phyloP scores from a whole-genome alignment of 2,888 invertebrate genomes.

The Nymphalis urticae region DNA sequence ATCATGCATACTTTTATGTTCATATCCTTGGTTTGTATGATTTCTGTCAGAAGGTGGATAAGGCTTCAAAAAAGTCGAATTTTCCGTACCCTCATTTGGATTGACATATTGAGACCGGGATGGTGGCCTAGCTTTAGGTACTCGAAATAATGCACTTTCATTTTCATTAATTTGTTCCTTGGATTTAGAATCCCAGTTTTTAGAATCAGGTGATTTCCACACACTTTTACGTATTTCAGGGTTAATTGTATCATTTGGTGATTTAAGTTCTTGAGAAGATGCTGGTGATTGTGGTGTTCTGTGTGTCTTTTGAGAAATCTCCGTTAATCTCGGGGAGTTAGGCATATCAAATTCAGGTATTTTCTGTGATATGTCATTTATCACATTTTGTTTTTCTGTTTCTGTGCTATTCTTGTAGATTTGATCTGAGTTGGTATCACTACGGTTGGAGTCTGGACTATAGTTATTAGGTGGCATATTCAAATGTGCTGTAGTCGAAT shows the following conservation, averaged over 20 bases:
- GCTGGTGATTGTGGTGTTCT: slow-evolving; percentile 69
- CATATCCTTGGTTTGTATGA: slow-evolving; percentile 67
- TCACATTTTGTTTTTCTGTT: slow-evolving; percentile 58
- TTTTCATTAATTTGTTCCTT: slow-evolving; percentile 66
- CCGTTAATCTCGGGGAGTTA: slow-evolving; percentile 69
- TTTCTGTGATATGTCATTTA: slow-evolving; percentile 61
- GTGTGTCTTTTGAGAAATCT: slow-evolving; percentile 72
- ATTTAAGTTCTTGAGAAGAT: slow-evolving; percentile 69
- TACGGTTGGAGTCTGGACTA: slow-evolving; percentile 77
- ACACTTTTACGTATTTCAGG: slow-evolving; percentile 65
- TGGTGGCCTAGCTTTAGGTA: slow-evolving; percentile 84
- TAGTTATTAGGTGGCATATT: slow-evolving; percentile 74
- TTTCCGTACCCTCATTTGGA: slow-evolving; percentile 71
- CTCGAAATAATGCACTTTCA: slow-evolving; percentile 82
- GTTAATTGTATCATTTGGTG: slow-evolving; percentile 60
- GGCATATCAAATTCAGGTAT: slow-evolving; percentile 75
- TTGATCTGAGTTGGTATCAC: slow-evolving; percentile 72
- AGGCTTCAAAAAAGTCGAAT: slow-evolving; percentile 83
- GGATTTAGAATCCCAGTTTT: slow-evolving; percentile 72
- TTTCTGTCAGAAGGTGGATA: slow-evolving; percentile 81
- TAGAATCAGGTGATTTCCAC: slow-evolving; percentile 76
- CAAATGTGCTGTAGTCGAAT: slow-evolving; percentile 85
- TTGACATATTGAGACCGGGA: slow-evolving; percentile 80
- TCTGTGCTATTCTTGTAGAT: slow-evolving; percentile 58
- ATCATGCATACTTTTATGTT: slow-evolving; percentile 73